These are phyloP conservation scores for Mionectes olivaceus DNA, from an alignment of 2,797 vertebrate species.

Conservation along the genomic window DNA sequence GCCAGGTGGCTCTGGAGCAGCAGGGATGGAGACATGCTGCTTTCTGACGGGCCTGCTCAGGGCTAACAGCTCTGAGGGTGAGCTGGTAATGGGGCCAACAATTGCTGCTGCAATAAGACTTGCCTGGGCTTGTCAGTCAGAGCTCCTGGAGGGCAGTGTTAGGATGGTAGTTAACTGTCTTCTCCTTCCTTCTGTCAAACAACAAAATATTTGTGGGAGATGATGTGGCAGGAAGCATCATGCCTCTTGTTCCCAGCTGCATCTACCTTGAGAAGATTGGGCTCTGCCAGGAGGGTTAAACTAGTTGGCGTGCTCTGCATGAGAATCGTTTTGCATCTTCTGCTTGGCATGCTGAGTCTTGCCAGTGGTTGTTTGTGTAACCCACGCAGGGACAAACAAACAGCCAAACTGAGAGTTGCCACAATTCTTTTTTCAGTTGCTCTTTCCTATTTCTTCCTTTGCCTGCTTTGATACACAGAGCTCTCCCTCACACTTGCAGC, in stretches of 20 bases:
- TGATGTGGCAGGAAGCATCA: fast-evolving
- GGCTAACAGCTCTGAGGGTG: background rate
- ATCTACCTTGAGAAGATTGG: background rate
- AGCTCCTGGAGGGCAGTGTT: background rate
- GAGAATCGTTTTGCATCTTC: background rate
- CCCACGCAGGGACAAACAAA: background rate
- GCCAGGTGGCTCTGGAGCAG: background rate
- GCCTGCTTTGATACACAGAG: background rate
- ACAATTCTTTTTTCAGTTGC: background rate
- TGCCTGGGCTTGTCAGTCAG: background rate
- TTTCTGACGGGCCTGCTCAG: background rate
- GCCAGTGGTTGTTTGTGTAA: background rate
- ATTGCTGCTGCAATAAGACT: background rate
- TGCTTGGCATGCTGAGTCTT: background rate
- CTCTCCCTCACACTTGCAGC: background rate
- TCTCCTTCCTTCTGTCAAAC: background rate
- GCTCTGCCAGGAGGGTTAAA: background rate
- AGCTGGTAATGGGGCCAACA: fast-evolving
- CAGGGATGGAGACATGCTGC: background rate
- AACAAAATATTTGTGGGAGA: fast-evolving
- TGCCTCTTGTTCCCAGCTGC: background rate
- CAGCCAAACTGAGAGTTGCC: background rate
- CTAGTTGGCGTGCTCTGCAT: background rate
- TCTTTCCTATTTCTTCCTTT: background rate
- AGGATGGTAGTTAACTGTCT: background rate